phyloP scores from a whole-genome alignment of 2,113 vertebrate genomes.

The Corythornis madagascariensis region DNA sequence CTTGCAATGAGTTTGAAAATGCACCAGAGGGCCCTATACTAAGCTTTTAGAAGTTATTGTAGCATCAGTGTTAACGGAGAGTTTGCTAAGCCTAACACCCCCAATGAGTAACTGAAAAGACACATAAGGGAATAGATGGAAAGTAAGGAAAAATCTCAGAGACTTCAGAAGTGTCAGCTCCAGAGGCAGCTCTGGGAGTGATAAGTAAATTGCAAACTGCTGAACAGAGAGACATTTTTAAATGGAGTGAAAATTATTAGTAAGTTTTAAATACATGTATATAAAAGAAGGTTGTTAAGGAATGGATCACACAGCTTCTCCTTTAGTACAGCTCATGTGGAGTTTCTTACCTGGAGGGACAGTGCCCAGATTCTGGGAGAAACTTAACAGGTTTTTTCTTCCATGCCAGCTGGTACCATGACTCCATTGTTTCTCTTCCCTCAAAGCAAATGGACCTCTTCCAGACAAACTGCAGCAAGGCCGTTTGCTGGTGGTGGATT shows the following conservation, averaged over 20 bases:
- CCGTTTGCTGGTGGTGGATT: slow-evolving; percentile 66
- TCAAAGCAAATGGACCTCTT: slow-evolving; percentile 49
- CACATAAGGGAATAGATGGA: neutral
- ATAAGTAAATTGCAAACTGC: neutral
- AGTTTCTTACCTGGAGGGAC: neutral
- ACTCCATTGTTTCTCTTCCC: neutral
- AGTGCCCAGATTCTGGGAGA: neutral
- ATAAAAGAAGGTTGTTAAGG: neutral
- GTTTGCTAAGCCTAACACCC: neutral
- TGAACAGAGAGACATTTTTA: neutral
- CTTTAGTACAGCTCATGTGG: neutral
- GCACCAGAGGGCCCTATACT: neutral
- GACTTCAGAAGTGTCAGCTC: neutral
- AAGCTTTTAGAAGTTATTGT: neutral
- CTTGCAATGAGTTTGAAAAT: neutral
- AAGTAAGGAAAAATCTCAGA: neutral
- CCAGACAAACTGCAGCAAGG: slow-evolving; percentile 72
- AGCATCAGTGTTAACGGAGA: neutral
- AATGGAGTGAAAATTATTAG: neutral
- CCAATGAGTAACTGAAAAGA: neutral
- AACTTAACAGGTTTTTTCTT: neutral
- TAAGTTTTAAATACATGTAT: neutral
- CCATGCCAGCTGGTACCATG: neutral
- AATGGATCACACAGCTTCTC: neutral
- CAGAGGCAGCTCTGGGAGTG: neutral